Evolutionary conservation across 2,113 vertebrate genomes (phyloP).

Genomic region (Macrotis lagotis): DNA sequence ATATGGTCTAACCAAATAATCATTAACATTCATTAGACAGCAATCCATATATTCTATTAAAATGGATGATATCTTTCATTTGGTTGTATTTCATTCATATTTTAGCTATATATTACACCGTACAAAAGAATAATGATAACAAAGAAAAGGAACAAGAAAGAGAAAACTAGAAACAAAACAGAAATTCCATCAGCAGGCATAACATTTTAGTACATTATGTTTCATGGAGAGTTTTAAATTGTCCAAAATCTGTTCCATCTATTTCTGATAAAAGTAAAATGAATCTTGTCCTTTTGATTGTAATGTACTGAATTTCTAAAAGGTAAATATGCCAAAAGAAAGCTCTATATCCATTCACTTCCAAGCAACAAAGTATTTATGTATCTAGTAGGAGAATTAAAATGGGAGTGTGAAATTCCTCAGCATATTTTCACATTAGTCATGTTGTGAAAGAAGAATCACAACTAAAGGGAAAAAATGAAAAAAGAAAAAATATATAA

Average conservation of each 20-base stretch:
- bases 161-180: neutral
- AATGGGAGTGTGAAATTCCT: conserved; percentile 33
- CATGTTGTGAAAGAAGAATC: no score
- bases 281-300: conserved; percentile 13
- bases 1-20: neutral
- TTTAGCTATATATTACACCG: neutral
- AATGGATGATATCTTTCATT: no score
- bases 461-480: no score
- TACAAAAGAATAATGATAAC: neutral
- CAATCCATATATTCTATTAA: rapidly evolving
- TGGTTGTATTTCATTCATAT: neutral
- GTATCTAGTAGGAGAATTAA: conserved; percentile 49
- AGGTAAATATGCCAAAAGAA: conserved; percentile 43
- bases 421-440: no score
- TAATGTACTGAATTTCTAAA: neutral
- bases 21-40: neutral
- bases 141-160: conserved; percentile 2
- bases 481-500: no score
- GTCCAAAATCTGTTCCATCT: neutral
- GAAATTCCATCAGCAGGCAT: neutral
- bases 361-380: conserved; percentile 17
- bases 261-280: conserved; percentile 44
- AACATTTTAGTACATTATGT: neutral
- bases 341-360: conserved; percentile 38
- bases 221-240: neutral